phyloP scores from a whole-genome alignment of 1,140 invertebrate genomes.

The Achatina immaculata region DNA sequence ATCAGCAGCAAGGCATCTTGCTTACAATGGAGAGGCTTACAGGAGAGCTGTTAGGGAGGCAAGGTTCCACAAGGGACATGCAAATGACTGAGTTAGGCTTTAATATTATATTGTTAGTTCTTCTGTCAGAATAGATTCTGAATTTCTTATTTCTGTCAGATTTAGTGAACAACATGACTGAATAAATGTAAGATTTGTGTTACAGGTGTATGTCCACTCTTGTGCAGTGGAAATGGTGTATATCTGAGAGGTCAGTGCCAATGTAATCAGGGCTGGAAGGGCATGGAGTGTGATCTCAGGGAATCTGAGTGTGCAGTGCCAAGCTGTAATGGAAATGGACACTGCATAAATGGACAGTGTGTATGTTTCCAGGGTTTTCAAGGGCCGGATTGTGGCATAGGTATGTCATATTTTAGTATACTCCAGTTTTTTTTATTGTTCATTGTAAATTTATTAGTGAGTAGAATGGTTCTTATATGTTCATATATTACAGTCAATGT shows the following conservation, averaged over 20 bases:
- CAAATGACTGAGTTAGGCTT: too few species aligned
- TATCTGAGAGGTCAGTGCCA: slow-evolving; percentile 67
- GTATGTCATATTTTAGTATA: slow-evolving; percentile 49
- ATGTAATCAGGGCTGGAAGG: slow-evolving; percentile 70
- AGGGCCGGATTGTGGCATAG: slow-evolving; percentile 67
- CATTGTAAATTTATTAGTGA: not conserved
- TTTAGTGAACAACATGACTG: too few species aligned
- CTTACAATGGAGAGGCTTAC: too few species aligned
- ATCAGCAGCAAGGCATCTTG: too few species aligned
- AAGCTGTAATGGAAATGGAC: slow-evolving; percentile 69
- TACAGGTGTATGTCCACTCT: slow-evolving; percentile 79
- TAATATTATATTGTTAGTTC: too few species aligned
- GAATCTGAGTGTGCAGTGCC: slow-evolving; percentile 67
- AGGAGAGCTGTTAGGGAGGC: too few species aligned
- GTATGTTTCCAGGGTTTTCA: slow-evolving; percentile 67
- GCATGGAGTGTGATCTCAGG: slow-evolving; percentile 66
- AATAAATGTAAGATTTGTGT: too few species aligned
- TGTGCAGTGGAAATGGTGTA: slow-evolving; percentile 69
- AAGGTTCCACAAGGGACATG: too few species aligned
- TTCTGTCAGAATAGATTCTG: too few species aligned
- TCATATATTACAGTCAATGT: not conserved
- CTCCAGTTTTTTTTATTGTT: not conserved
- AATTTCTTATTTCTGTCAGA: too few species aligned
- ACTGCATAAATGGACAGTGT: slow-evolving; percentile 69
- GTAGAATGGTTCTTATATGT: not conserved